These are phyloP conservation scores for Aramus guarauna DNA, from an alignment of 2,113 vertebrate species.

Conservation along the genomic window DNA sequence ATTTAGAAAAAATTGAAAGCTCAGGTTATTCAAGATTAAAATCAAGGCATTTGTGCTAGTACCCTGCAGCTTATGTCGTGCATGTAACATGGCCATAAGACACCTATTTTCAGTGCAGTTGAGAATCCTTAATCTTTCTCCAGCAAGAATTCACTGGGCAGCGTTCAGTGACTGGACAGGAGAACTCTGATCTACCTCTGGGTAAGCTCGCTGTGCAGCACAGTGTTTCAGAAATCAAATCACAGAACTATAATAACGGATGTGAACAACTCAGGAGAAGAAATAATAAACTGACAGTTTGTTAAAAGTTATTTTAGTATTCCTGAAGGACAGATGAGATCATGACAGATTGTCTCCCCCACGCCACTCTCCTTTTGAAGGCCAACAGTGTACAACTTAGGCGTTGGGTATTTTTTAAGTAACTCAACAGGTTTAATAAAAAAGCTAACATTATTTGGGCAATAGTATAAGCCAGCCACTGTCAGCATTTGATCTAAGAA, in stretches of 20 bases:
- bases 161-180: too few relatives aligned
- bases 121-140: background rate
- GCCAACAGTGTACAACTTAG: background rate
- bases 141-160: background rate
- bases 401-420: background rate
- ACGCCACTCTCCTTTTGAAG: background rate
- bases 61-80: background rate
- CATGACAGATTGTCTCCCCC: background rate
- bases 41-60: background rate
- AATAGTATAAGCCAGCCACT: background rate
- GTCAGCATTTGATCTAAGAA: background rate
- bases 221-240: background rate
- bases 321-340: background rate
- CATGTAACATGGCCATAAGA: background rate
- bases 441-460: background rate
- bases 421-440: background rate
- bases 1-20: background rate
- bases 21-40: background rate
- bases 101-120: background rate
- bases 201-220: background rate
- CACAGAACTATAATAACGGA: background rate
- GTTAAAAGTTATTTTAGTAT: background rate
- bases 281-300: background rate
- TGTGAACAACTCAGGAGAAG: background rate
- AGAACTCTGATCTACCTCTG: background rate